These are phyloP conservation scores for Peromyscus californicus DNA, from an alignment of 2,113 vertebrate species.

Conservation along the genomic window DNA sequence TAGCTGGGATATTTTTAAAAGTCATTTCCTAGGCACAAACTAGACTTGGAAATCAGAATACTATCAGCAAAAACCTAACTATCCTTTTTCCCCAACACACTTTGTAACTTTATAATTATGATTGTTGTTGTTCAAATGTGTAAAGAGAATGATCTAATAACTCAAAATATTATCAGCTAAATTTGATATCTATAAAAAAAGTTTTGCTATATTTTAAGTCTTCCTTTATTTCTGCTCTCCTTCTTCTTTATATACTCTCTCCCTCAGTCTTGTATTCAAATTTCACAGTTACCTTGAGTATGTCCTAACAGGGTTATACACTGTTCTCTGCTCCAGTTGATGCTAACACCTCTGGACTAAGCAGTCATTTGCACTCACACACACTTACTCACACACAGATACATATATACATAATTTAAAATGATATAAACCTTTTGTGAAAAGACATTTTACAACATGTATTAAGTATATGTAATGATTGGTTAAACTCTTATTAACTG, in stretches of 20 bases:
- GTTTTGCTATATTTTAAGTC: background rate
- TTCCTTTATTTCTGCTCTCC: background rate
- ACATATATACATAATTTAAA: background rate
- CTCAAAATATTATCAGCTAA: background rate
- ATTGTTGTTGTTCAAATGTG: background rate
- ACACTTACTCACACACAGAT: too few relatives aligned
- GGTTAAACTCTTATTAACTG: background rate
- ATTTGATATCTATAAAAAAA: background rate
- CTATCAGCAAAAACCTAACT: background rate
- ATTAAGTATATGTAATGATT: background rate
- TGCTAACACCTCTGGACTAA: background rate
- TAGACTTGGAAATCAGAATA: background rate
- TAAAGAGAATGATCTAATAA: background rate
- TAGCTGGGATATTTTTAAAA: background rate
- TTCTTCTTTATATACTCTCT: too few relatives aligned
- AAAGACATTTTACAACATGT: background rate
- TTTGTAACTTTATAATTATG: background rate
- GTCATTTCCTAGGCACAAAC: background rate
- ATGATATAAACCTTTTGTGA: background rate
- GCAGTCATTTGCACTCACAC: background rate
- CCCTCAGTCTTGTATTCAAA: background rate
- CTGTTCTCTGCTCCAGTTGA: background rate
- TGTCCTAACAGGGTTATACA: background rate
- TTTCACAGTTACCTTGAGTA: background rate
- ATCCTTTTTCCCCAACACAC: background rate